Conservation (phyloP, 2,797 vertebrate genomes). For the Furcifer pardalis region DNA sequence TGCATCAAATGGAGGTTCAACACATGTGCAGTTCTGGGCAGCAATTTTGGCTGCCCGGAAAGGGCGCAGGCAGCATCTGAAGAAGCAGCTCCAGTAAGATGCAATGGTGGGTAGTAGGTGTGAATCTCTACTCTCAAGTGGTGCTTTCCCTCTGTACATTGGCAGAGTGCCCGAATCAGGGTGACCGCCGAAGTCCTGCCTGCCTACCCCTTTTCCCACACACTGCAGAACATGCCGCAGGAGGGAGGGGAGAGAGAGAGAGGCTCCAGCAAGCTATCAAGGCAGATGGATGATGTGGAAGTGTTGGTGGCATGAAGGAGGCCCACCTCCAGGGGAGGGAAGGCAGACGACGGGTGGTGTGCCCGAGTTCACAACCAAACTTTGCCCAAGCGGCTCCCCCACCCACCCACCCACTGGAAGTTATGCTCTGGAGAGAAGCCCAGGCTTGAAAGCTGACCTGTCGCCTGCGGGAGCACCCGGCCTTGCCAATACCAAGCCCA, state of each 20-base stretch:
- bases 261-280: background rate
- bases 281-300: background rate
- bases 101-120: background rate
- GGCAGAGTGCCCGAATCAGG: background rate
- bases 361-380: constrained; percentile 80
- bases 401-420: constrained; percentile 61
- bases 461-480: background rate
- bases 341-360: constrained; percentile 74
- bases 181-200: constrained; percentile 14
- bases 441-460: background rate
- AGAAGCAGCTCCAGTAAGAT: background rate
- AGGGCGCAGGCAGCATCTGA: too few species aligned
- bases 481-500: constrained; percentile 1
- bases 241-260: background rate
- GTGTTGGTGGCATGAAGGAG: constrained; percentile 14
- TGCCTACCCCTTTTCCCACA: background rate
- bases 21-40: too few species aligned
- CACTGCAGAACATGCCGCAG: constrained; percentile 1
- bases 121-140: background rate
- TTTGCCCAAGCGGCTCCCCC: constrained; percentile 56
- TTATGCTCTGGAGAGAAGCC: constrained; percentile 70
- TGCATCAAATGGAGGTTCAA: too few species aligned
- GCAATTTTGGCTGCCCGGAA: too few species aligned
- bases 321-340: constrained; percentile 66
- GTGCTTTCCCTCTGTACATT: background rate